Conservation (phyloP, 2,888 invertebrate genomes). For the Tinea semifulvella region DNA sequence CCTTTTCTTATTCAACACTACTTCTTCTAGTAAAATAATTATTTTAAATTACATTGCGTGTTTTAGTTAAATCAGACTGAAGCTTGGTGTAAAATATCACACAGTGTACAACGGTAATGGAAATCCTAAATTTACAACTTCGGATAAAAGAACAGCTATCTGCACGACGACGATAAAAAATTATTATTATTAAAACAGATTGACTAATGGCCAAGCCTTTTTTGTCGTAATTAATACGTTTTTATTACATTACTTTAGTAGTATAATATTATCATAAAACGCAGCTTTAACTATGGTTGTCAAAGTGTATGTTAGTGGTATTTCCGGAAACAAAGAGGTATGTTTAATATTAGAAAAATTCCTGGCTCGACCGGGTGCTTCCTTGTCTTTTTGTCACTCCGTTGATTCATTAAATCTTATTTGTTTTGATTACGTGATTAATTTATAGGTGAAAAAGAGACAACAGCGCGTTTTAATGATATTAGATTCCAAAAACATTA, state of each 20-base stretch:
- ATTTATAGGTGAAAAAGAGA: conserved; percentile 89
- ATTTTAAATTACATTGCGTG: no score
- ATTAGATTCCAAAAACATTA: conserved; percentile 89
- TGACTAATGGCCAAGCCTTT: conserved; percentile 63
- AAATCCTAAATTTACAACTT: no score
- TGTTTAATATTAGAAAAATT: conserved; percentile 57
- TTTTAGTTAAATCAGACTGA: no score
- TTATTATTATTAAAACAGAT: conserved; percentile 23
- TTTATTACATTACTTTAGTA: conserved; percentile 34
- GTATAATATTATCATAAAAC: conserved; percentile 32
- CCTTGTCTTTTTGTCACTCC: conserved; percentile 35
- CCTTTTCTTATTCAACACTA: no score
- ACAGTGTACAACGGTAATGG: no score
- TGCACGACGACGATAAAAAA: no score
- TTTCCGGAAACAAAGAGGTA: conserved; percentile 95
- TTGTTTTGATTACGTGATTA: conserved; percentile 48
- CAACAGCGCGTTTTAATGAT: conserved; percentile 95
- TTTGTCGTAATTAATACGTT: conserved; percentile 41
- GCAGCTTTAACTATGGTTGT: conserved; percentile 76
- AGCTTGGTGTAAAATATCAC: no score
- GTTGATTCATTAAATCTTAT: conserved; percentile 49
- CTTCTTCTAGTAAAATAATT: no score
- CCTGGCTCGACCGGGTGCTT: conserved; percentile 45
- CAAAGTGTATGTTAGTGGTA: conserved; percentile 91
- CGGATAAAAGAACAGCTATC: no score